Conservation (phyloP, 2,797 vertebrate species). For the Sibirionetta formosa region DNA sequence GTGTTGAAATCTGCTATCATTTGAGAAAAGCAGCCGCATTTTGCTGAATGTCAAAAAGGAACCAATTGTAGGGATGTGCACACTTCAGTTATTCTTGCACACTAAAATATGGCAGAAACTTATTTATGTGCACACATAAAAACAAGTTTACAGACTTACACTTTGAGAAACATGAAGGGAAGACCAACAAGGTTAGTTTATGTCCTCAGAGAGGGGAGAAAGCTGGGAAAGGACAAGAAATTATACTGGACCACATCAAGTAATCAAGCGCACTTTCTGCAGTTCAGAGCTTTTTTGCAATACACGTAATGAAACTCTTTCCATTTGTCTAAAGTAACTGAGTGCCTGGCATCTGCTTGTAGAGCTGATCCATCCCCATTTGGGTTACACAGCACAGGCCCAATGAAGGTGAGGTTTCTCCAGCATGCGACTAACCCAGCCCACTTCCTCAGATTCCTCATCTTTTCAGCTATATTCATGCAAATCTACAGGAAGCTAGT, state of each 20-base stretch:
- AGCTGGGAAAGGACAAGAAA: background rate
- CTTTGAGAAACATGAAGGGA: background rate
- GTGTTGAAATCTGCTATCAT: background rate
- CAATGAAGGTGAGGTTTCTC: background rate
- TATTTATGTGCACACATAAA: background rate
- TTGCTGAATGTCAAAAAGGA: background rate
- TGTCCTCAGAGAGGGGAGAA: background rate
- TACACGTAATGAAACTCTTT: background rate
- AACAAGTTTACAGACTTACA: background rate
- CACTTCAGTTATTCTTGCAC: background rate
- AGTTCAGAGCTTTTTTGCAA: background rate
- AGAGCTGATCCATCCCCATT: background rate
- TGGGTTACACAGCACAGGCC: background rate
- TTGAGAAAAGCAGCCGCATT: background rate
- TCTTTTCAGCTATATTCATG: background rate
- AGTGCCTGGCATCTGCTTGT: background rate
- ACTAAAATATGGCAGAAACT: background rate
- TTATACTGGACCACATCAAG: background rate
- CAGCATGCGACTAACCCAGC: background rate
- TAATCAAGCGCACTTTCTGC: background rate
- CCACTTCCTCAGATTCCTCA: background rate
- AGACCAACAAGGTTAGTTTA: background rate
- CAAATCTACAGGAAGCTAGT: background rate
- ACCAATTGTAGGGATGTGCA: background rate
- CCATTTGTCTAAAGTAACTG: background rate